Evolutionary conservation across 2,888 invertebrate genomes (phyloP), one percentile per base, ranked within the genome.

Genomic region (Pogonocherus hispidulus): DNA sequence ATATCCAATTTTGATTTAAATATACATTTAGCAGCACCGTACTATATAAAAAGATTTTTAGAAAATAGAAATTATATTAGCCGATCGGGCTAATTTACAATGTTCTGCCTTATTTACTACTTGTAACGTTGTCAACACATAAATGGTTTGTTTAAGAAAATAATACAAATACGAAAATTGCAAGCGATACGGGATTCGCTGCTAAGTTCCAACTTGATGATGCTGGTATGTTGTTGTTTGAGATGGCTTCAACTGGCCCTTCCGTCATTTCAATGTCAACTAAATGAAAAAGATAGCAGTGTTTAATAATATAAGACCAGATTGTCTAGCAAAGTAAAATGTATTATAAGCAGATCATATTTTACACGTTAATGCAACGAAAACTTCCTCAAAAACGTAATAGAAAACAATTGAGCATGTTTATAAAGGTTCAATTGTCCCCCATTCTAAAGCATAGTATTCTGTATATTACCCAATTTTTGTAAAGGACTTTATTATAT

Each of bases 191-290:
- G 23, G 37, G 51, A 18, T 51, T 32, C 22, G 37, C 4, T 16
- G 37, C 35, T 18, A 51, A 19, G 32, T 23, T 27, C 49, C 41
- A 19, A 49, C 37, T 63, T 1, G 66, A 63, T 63, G 70, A 70
- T 20, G n/a, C 3, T 37, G 37, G n/a, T 41, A n/a, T 3, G 27
- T 63, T 56, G 35, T 57, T 71, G 41, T 74, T 72, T 2, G 69
- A 66, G 11, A 72, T 66, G 1, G 74, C 74, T 57, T 77, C 80
- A 8, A 79, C 79, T 3, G 80, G 80, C 49, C 76, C 79, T 64
- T 80, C 80, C n/a, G 78, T 79, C 72, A 80, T 70, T 54, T 77
- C 77, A 47, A 80, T 78, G 60, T 78, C 79, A 66, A 80, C 80
- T 80, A 71, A 23, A 80, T 79, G 6, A 71, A 47, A 9, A 22